A percentile compares a stretch with the other conserved stretches of the same genome.
These are phyloP conservation scores for Lacerta bilineata DNA, from an alignment of 2,797 vertebrate species.

Conservation along the genomic window DNA sequence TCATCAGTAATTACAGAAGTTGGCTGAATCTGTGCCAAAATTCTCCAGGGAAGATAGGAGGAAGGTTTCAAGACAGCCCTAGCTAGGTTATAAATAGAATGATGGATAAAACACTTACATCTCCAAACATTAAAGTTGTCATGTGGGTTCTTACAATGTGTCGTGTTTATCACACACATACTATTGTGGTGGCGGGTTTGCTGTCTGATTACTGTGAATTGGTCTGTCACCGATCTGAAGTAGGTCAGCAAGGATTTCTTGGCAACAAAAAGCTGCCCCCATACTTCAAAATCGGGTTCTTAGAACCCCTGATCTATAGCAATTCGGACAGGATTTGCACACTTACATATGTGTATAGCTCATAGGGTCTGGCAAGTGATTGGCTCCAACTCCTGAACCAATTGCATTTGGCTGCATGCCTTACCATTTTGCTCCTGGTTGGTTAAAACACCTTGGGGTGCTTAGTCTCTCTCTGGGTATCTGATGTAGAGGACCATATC, in stretches of 20 bases:
- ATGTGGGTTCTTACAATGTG: neutral
- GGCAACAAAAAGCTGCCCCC: too few species aligned
- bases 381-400: too few species aligned
- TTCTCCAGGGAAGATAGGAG: conserved; percentile 17
- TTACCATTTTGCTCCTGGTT: neutral
- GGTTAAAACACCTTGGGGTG: neutral
- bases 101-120: neutral
- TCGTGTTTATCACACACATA: conserved; percentile 13
- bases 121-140: conserved; percentile 1
- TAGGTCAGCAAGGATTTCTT: too few species aligned
- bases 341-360: too few species aligned
- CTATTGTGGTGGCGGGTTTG: neutral
- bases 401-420: neutral
- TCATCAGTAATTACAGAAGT: conserved; percentile 24
- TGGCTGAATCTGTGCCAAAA: conserved; percentile 27
- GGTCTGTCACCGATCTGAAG: neutral
- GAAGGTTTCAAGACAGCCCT: conserved; percentile 10
- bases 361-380: too few species aligned
- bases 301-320: too few species aligned
- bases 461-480: neutral
- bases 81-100: conserved; percentile 3
- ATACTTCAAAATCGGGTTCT: too few species aligned
- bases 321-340: too few species aligned
- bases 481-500: neutral
- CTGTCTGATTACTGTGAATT: conserved; percentile 2